Conservation (phyloP, 2,113 vertebrate species). For the Speoplatyrhinus poulsoni region DNA sequence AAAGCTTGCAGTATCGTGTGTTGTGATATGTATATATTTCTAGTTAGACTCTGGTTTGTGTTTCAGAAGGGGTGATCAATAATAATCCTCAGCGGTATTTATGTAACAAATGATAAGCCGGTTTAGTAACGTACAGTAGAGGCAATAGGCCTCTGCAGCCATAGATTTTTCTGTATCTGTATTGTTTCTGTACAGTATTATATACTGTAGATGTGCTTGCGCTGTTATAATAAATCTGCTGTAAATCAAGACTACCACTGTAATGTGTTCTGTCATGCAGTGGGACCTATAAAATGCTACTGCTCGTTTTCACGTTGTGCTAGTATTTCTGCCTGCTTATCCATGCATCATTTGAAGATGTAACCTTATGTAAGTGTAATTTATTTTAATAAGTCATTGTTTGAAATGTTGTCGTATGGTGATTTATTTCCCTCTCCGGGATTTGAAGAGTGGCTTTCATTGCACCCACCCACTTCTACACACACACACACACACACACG, state of each 20-base stretch:
- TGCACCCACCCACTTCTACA: no score
- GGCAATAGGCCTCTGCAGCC: slow-evolving; percentile 6
- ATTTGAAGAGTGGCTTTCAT: no score
- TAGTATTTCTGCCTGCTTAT: slow-evolving; percentile 41
- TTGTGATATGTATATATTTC: no score
- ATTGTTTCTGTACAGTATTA: not conserved
- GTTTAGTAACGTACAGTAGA: slow-evolving; percentile 5
- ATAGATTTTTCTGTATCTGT: not conserved
- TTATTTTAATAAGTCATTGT: slow-evolving; percentile 60
- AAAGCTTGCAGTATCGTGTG: no score
- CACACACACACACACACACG: no score
- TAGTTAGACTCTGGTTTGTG: no score
- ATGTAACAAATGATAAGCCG: slow-evolving; percentile 4
- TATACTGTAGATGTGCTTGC: slow-evolving; percentile 13
- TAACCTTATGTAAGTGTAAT: slow-evolving; percentile 57
- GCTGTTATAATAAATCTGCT: slow-evolving; percentile 35
- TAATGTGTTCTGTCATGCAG: not conserved
- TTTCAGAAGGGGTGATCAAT: no score
- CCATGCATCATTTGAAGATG: slow-evolving; percentile 35
- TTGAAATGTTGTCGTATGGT: not conserved
- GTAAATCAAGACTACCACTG: slow-evolving; percentile 33
- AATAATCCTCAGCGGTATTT: no score
- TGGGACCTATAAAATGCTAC: slow-evolving; percentile 23
- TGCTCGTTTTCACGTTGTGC: slow-evolving; percentile 17
- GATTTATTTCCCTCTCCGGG: not conserved